phyloP scores from a whole-genome alignment of 2,113 vertebrate species.

The Cyprinodon tularosa region DNA sequence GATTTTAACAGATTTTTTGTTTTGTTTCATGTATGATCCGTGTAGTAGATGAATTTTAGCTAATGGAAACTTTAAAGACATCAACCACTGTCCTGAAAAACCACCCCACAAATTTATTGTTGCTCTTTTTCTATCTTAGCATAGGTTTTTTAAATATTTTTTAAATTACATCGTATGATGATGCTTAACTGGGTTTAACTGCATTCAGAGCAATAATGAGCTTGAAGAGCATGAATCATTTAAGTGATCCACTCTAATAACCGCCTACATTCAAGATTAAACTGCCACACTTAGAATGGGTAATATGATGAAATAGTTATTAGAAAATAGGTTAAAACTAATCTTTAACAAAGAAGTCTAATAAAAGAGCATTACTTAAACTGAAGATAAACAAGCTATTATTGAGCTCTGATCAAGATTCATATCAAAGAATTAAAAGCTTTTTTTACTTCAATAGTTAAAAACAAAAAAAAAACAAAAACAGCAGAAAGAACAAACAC shows the following conservation, averaged over 20 bases:
- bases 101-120: neutral
- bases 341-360: neutral
- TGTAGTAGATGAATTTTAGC: neutral
- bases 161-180: neutral
- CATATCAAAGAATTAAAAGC: neutral
- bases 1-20: neutral
- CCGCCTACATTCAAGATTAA: neutral
- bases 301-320: neutral
- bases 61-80: neutral
- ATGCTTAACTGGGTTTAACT: neutral
- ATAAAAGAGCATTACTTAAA: neutral
- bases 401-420: too few relatives aligned
- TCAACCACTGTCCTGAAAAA: neutral
- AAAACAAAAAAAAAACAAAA: too few relatives aligned
- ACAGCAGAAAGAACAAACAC: too few relatives aligned
- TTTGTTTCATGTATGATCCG: neutral
- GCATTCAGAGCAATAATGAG: neutral
- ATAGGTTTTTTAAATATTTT: neutral
- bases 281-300: neutral
- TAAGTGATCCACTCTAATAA: neutral
- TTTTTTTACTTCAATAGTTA: too few relatives aligned
- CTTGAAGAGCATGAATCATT: neutral
- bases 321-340: neutral
- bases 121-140: neutral
- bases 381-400: too few relatives aligned